Conservation (phyloP, 1,140 invertebrate genomes). For the Drosophila tristis region DNA sequence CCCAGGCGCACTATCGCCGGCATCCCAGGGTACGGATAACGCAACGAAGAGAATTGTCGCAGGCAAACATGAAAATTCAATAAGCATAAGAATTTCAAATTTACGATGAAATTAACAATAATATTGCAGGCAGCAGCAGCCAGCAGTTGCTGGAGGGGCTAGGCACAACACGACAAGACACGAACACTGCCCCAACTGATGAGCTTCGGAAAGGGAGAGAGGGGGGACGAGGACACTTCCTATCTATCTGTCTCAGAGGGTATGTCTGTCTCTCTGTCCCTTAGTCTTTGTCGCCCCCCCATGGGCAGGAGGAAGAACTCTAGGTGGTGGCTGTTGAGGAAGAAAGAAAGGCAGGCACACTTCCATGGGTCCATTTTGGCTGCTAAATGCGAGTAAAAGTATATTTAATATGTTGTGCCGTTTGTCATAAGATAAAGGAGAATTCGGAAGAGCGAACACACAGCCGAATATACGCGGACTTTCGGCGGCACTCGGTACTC, state of each 20-base stretch:
- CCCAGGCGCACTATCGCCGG: not conserved
- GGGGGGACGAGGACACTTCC: slow-evolving; percentile 27
- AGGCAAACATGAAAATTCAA: slow-evolving; percentile 79
- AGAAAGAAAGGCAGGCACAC: no score
- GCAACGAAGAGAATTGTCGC: slow-evolving; percentile 34
- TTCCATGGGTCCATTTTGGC: no score
- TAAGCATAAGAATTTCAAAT: slow-evolving; percentile 82
- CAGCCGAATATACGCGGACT: not conserved
- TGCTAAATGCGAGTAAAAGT: no score
- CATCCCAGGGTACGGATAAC: slow-evolving; percentile 5
- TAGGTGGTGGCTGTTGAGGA: slow-evolving; percentile 7
- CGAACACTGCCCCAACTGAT: slow-evolving; percentile 31
- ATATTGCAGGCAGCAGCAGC: slow-evolving; percentile 66
- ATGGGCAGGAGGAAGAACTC: slow-evolving; percentile 23
- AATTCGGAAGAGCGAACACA: no score
- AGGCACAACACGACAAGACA: slow-evolving; percentile 25
- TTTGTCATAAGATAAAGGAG: no score
- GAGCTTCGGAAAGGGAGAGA: not conserved
- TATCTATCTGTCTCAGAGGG: slow-evolving; percentile 20
- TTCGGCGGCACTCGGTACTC: not conserved
- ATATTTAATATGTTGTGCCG: no score
- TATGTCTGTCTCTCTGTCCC: slow-evolving; percentile 6
- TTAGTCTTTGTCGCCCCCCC: slow-evolving; percentile 14
- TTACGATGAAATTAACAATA: slow-evolving; percentile 82
- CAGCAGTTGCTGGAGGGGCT: slow-evolving; percentile 61